Conservation (phyloP, 2,113 vertebrate species). For the Bufo gargarizans region DNA sequence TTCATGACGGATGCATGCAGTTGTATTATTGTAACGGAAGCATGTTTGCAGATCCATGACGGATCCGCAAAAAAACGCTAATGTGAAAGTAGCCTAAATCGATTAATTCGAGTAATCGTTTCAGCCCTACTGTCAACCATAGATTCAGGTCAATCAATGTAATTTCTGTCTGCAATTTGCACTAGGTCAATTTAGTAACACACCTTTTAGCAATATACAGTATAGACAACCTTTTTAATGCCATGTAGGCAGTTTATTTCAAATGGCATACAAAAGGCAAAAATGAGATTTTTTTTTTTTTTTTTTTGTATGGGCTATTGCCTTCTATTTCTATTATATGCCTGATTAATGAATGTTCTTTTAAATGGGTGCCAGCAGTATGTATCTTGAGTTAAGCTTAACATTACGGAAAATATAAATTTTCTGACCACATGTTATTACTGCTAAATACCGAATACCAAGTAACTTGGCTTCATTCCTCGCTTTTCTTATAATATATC, state of each 20-base stretch:
- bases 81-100: too few species aligned
- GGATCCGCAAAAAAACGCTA: too few species aligned
- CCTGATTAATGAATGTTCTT: background rate
- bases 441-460: background rate
- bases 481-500: background rate
- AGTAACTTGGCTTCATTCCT: background rate
- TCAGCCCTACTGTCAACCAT: too few species aligned
- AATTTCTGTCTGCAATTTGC: background rate
- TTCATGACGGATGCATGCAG: too few species aligned
- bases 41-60: too few species aligned
- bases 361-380: background rate
- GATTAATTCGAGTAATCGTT: too few species aligned
- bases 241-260: background rate
- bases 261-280: background rate
- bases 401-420: background rate
- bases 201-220: background rate
- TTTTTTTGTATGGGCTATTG: background rate
- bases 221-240: background rate
- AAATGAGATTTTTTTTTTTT: background rate
- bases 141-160: background rate
- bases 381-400: constrained; percentile 2
- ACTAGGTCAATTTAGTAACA: background rate
- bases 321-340: constrained; percentile 4
- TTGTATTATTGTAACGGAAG: too few species aligned
- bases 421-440: background rate